These are phyloP conservation scores for Haplochromis burtoni DNA, from an alignment of 2,113 vertebrate species.

Conservation along the genomic window DNA sequence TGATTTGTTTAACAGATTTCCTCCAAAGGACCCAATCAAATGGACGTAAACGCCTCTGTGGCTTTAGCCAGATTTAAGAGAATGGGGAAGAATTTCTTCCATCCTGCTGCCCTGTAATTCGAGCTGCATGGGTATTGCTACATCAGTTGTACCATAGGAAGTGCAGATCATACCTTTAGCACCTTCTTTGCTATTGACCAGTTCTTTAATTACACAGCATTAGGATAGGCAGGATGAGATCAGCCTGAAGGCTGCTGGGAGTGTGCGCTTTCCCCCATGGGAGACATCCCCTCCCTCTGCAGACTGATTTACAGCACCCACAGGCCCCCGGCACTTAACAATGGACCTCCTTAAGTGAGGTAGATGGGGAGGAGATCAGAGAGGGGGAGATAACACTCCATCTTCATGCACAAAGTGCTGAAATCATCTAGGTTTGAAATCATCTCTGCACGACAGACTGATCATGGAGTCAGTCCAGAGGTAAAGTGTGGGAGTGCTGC, in stretches of 20 bases:
- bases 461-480: conserved; percentile 35
- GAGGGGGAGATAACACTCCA: conserved; percentile 61
- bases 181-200: conserved; percentile 61
- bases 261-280: conserved; percentile 57
- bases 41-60: neutral
- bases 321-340: conserved; percentile 70
- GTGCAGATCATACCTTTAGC: conserved; percentile 43
- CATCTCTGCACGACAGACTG: conserved; percentile 43
- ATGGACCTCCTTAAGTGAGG: conserved; percentile 69
- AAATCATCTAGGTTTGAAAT: conserved; percentile 60
- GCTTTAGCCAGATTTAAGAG: neutral
- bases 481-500: conserved; percentile 47
- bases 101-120: neutral
- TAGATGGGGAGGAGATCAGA: conserved; percentile 61
- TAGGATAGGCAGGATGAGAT: conserved; percentile 59
- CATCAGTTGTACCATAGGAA: neutral
- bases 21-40: neutral
- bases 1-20: neutral
- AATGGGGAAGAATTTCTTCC: neutral
- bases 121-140: conserved; percentile 1
- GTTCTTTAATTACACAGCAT: conserved; percentile 65
- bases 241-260: conserved; percentile 61
- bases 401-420: conserved; percentile 62
- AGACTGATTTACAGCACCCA: conserved; percentile 73
- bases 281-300: conserved; percentile 66